Evolutionary conservation across 1,140 invertebrate genomes (phyloP).

Genomic region (Druon quercuslanigerum): DNA sequence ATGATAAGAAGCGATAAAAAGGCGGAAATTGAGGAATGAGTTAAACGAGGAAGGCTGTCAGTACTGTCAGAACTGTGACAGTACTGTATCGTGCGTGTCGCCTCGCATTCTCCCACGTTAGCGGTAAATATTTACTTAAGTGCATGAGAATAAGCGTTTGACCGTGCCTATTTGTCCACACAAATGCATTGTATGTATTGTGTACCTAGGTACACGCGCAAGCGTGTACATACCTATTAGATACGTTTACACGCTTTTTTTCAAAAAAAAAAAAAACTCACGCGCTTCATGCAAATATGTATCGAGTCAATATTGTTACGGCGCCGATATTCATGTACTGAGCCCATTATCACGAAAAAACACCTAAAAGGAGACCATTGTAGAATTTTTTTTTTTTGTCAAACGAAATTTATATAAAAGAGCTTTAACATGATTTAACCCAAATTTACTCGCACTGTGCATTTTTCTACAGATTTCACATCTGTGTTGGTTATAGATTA

Average conservation of each 20-base stretch:
- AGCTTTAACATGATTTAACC: no score
- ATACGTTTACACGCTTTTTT: slow-evolving; percentile 2
- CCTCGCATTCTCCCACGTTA: slow-evolving; percentile 28
- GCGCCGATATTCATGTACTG: not conserved
- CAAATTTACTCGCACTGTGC: no score
- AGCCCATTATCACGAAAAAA: not conserved
- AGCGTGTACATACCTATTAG: slow-evolving; percentile 26
- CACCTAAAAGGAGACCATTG: no score
- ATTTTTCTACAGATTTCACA: no score
- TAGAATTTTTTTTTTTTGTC: no score
- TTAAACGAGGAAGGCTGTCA: slow-evolving; percentile 22
- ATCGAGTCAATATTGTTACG: not conserved
- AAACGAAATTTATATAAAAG: no score
- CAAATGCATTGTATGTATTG: not conserved
- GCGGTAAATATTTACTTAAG: slow-evolving; percentile 22
- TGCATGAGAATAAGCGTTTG: slow-evolving; percentile 28
- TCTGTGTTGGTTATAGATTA: no score
- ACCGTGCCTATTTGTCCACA: slow-evolving; percentile 13
- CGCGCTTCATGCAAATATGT: slow-evolving; percentile 11
- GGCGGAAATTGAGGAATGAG: slow-evolving; percentile 23
- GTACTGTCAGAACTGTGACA: slow-evolving; percentile 2
- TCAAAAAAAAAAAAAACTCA: slow-evolving; percentile 1
- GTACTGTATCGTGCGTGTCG: slow-evolving; percentile 23
- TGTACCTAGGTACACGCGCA: slow-evolving; percentile 9
- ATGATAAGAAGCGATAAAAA: not conserved